Evolutionary conservation across 1,140 invertebrate genomes (phyloP).

Genomic region (Euura lappo): DNA sequence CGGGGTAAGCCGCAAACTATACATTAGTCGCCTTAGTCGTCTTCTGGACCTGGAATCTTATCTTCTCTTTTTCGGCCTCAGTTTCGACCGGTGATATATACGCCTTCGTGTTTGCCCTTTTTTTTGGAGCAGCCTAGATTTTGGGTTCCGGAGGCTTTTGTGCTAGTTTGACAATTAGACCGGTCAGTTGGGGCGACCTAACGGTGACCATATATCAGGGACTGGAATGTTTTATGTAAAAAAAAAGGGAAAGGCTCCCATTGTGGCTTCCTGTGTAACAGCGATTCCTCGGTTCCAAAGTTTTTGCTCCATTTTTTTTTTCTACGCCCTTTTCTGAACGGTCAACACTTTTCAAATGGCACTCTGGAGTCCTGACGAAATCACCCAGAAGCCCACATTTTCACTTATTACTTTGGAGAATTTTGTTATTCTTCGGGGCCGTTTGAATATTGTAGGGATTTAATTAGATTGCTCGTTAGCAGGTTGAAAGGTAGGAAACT

Average conservation of each 20-base stretch:
- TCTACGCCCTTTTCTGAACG: slow-evolving; percentile 12
- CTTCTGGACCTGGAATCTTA: background rate
- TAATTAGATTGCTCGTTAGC: too few relatives aligned
- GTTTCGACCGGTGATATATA: background rate
- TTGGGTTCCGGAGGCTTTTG: background rate
- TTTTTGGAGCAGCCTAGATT: background rate
- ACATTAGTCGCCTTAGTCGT: background rate
- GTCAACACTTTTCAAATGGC: slow-evolving; percentile 17
- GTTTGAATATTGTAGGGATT: too few relatives aligned
- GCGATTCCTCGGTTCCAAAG: slow-evolving; percentile 11
- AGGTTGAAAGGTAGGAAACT: too few relatives aligned
- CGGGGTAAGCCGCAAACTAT: slow-evolving; percentile 25
- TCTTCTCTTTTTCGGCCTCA: background rate
- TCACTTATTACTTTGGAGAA: background rate
- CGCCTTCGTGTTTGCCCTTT: background rate
- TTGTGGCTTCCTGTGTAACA: background rate
- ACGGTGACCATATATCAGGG: background rate
- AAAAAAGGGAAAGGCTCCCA: background rate
- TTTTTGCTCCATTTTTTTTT: slow-evolving; percentile 42
- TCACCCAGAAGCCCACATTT: background rate
- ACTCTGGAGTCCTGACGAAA: too few relatives aligned
- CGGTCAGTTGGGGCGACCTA: background rate
- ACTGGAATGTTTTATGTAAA: background rate
- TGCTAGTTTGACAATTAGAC: slow-evolving; percentile 4
- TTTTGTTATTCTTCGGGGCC: background rate